These are phyloP conservation scores for Colossoma macropomum DNA, from an alignment of 2,113 vertebrate genomes.

Conservation along the genomic window DNA sequence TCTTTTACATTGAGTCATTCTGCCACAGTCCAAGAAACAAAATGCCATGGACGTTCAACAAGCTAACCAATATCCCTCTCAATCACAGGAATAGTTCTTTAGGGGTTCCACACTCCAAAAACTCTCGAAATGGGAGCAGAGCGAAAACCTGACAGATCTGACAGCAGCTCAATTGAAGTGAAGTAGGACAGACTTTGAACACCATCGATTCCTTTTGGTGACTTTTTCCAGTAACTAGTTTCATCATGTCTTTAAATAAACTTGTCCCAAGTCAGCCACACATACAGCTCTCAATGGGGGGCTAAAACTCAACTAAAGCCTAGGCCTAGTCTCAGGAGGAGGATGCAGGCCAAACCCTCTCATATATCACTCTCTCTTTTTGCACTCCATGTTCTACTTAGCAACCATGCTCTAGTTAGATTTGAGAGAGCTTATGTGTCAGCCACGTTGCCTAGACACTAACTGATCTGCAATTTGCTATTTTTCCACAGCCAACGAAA, in stretches of 20 bases:
- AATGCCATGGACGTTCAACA: no score
- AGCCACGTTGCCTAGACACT: constrained; percentile 51
- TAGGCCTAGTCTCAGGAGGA: constrained; percentile 36
- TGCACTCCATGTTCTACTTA: constrained; percentile 62
- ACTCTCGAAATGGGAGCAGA: background rate
- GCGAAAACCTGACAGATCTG: background rate
- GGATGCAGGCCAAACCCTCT: constrained; percentile 16
- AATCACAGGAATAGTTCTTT: no score
- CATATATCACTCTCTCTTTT: constrained; percentile 17
- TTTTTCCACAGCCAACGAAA: constrained; percentile 25
- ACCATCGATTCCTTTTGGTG: background rate
- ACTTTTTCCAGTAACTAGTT: constrained; percentile 1
- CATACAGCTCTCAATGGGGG: constrained; percentile 17
- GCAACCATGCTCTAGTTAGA: constrained; percentile 59
- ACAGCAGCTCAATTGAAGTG: constrained; percentile 62
- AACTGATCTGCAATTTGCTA: constrained; percentile 51
- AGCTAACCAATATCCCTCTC: no score
- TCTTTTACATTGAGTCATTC: no score
- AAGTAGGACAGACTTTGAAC: constrained; percentile 66
- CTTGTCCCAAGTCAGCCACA: constrained; percentile 8
- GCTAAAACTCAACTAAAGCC: constrained; percentile 18
- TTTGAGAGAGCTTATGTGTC: background rate
- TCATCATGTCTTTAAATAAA: constrained; percentile 42
- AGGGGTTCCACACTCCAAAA: background rate
- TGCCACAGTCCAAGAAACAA: no score